Evolutionary conservation across 1,140 invertebrate genomes (phyloP).

Genomic region (Drosophila gunungcola): DNA sequence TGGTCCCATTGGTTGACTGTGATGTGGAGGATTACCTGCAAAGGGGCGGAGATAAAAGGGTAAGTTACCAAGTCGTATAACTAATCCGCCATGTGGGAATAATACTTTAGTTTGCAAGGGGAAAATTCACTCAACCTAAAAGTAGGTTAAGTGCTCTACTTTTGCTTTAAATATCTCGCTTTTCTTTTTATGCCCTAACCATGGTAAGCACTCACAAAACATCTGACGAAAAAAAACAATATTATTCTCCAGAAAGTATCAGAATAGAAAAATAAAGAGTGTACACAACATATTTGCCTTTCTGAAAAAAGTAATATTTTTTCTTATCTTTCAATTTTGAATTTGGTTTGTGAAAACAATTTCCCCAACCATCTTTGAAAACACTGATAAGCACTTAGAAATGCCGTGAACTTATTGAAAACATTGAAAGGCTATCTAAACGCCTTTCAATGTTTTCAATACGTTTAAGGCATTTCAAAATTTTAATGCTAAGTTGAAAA

Average conservation of each 20-base stretch:
- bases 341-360: background rate
- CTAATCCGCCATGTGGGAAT: slow-evolving; percentile 58
- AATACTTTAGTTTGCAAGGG: background rate
- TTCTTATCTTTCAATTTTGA: background rate
- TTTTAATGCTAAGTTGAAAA: background rate
- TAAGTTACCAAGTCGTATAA: slow-evolving; percentile 13
- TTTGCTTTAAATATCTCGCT: too few relatives aligned
- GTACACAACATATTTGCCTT: too few relatives aligned
- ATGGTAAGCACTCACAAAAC: too few relatives aligned
- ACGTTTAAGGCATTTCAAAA: too few relatives aligned
- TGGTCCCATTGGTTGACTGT: slow-evolving; percentile 79
- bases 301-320: background rate
- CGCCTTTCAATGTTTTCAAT: background rate
- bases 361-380: background rate
- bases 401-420: background rate
- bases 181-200: too few relatives aligned
- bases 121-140: slow-evolving; percentile 5
- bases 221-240: too few relatives aligned
- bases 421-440: background rate
- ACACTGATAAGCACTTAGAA: background rate
- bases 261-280: too few relatives aligned
- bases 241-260: too few relatives aligned
- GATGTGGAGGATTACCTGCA: slow-evolving; percentile 38
- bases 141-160: slow-evolving; percentile 21
- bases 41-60: background rate